Percentiles rank a stretch among this genome's conserved stretches.
Evolutionary conservation across 2,888 invertebrate species (phyloP).

Genomic region (Agrotis puta): DNA sequence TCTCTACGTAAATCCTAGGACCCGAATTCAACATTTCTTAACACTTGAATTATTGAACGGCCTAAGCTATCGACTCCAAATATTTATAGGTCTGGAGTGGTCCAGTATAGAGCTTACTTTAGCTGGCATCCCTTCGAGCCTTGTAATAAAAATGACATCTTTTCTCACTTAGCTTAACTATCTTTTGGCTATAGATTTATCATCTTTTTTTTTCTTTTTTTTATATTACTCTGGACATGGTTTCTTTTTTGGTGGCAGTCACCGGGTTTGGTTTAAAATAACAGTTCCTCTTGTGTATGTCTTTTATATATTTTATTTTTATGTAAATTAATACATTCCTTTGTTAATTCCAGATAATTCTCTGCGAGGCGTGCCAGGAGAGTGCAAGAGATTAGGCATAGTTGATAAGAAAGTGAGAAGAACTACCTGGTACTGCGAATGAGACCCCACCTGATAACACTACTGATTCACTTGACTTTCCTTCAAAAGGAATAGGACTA

Average conservation of each 20-base stretch:
- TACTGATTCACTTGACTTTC: conserved; percentile 50
- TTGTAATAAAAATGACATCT: conserved; percentile 42
- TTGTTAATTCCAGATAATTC: conserved; percentile 86
- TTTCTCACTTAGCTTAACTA: conserved; percentile 41
- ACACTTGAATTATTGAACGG: conserved; percentile 55
- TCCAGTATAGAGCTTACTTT: conserved; percentile 40
- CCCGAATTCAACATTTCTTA: conserved; percentile 43
- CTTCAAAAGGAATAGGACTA: conserved; percentile 35
- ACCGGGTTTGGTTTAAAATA: conserved; percentile 31
- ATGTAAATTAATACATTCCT: conserved; percentile 23
- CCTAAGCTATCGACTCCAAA: conserved; percentile 49
- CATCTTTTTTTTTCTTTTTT: conserved; percentile 14
- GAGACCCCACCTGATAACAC: conserved; percentile 61
- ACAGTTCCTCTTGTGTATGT: conserved; percentile 18
- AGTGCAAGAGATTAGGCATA: conserved; percentile 79
- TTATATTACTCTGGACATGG: conserved; percentile 24
- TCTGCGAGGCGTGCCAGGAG: conserved; percentile 88
- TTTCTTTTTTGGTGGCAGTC: conserved; percentile 44
- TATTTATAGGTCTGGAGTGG: conserved; percentile 40
- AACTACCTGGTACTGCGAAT: conserved; percentile 90
- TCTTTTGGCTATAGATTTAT: conserved; percentile 14
- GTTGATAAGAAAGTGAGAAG: conserved; percentile 82
- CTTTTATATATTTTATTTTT: background rate
- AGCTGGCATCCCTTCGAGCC: conserved; percentile 18
- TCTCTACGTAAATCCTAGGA: conserved; percentile 20